Conservation (phyloP, 2,888 invertebrate species). For the Pollenia griseotomentosa region DNA sequence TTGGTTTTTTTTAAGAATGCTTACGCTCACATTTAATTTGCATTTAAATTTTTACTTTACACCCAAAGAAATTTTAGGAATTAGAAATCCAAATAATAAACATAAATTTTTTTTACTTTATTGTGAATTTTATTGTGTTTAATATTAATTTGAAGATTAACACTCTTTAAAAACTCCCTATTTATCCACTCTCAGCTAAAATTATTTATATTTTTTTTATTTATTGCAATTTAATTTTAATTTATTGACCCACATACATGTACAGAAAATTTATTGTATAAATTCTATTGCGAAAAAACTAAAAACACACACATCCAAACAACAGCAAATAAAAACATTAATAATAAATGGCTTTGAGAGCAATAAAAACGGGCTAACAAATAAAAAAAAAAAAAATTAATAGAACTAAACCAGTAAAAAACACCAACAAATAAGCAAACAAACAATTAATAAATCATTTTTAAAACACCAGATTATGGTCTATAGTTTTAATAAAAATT, state of each 20-base stretch:
- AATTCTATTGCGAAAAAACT: constrained; percentile 2
- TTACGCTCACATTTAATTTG: background rate
- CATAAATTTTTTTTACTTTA: background rate
- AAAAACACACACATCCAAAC: background rate
- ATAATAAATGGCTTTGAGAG: constrained; percentile 53
- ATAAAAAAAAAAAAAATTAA: background rate
- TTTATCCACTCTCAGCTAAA: background rate
- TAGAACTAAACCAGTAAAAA: constrained; percentile 20
- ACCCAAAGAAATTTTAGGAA: background rate
- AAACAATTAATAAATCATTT: constrained; percentile 62
- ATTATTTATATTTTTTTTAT: constrained; percentile 11
- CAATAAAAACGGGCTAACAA: constrained; percentile 27
- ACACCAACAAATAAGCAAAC: constrained; percentile 21
- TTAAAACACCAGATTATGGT: constrained; percentile 54
- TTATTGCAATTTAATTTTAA: constrained; percentile 41
- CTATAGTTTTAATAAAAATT: constrained; percentile 38
- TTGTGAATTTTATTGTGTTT: constrained; percentile 21
- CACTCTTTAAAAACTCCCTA: constrained; percentile 3
- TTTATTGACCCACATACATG: constrained; percentile 34
- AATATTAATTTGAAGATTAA: constrained; percentile 46
- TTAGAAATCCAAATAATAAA: background rate
- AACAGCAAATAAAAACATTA: constrained; percentile 29
- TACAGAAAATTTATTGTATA: background rate
- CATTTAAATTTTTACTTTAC: constrained; percentile 2
- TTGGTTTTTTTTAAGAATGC: constrained; percentile 1